Evolutionary conservation across 2,797 vertebrate species (phyloP).

Genomic region (Neoniphon sammara): DNA sequence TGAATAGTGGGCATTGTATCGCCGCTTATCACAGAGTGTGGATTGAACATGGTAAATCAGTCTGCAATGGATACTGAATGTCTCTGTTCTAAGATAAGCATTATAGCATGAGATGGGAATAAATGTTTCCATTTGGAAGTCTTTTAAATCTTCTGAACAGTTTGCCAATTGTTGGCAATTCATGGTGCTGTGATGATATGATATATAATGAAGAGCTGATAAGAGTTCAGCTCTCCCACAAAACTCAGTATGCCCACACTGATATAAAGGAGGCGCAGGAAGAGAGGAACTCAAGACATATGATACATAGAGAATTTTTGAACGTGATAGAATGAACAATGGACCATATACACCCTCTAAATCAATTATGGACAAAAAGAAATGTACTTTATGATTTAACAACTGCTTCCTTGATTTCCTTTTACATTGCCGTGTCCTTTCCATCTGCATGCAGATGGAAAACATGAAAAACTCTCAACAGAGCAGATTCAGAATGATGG

Average conservation of each 20-base stretch:
- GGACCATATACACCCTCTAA: slow-evolving; percentile 13
- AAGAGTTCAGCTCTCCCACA: slow-evolving; percentile 57
- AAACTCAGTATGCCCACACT: slow-evolving; percentile 39
- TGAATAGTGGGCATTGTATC: slow-evolving; percentile 50
- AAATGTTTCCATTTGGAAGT: slow-evolving; percentile 48
- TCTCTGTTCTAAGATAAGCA: slow-evolving; percentile 67
- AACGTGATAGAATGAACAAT: slow-evolving; percentile 12
- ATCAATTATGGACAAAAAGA: slow-evolving; percentile 31
- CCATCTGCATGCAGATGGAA: too few species aligned
- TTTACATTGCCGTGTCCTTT: slow-evolving; percentile 40
- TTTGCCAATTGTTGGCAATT: slow-evolving; percentile 46
- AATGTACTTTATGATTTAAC: slow-evolving; percentile 35
- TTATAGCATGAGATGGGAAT: slow-evolving; percentile 42
- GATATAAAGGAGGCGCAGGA: slow-evolving; percentile 24
- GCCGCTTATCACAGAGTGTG: slow-evolving; percentile 54
- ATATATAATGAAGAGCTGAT: slow-evolving; percentile 71
- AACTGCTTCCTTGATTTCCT: slow-evolving; percentile 25
- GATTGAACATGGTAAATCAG: slow-evolving; percentile 62
- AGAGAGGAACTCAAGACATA: slow-evolving; percentile 16
- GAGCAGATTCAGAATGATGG: slow-evolving; percentile 32
- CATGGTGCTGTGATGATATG: slow-evolving; percentile 49
- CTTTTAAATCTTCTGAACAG: slow-evolving; percentile 44
- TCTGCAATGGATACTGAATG: slow-evolving; percentile 50
- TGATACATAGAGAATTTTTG: slow-evolving; percentile 4
- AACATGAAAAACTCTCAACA: slow-evolving; percentile 25